Evolutionary conservation across 2,888 invertebrate species (phyloP), one percentile per base, ranked within the genome.

Genomic region (Sinohyriopsis cumingii): DNA sequence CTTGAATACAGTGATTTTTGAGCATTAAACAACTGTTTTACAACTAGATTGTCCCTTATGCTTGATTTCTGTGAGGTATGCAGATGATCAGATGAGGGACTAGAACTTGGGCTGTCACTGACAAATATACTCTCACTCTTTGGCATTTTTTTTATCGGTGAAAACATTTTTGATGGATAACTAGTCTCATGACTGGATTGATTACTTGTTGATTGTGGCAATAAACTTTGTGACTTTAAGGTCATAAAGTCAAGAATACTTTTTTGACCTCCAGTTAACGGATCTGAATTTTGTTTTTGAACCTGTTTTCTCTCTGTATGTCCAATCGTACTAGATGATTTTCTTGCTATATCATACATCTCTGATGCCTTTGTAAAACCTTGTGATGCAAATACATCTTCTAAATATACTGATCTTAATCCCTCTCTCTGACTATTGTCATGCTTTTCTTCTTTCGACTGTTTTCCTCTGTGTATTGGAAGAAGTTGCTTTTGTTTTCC

Each of bases 21-120:
- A 20, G 79, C 81, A 65, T 76, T 75, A 78, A 82, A 83, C 55
- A 83, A 65, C 65, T 79, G 72, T 63, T 82, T 82, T 0, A 82
- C 75, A 63, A 73, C 76, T 59, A 65, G 55, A 69, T 74, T 77
- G 24, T 73, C 68, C 55, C 67, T 59, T 20, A 65, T 7, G 20
- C 53, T 61, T 61, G 67, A 57, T 20, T 22, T 59, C 24, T 64
- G 65, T 24, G 59, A 63, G 45, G 53, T 59, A 53, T 22, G 24
- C 9, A 68, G 22, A 12, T 65, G 64, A 6, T n/a, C 65, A 62
- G 69, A 75, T 19, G 76, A 77, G 18, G 75, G 73, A n/a, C 54
- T 59, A n/a, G 77, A 75, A 59, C 75, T 77, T 15, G 66, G 64
- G 55, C 72, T 76, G 62, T 82, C 81, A 73, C 73, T 78, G 28